A percentile compares a stretch with the other conserved stretches of the same genome.
These are phyloP conservation scores for Cistogaster globosa DNA, from an alignment of 2,888 invertebrate species.

Conservation along the genomic window DNA sequence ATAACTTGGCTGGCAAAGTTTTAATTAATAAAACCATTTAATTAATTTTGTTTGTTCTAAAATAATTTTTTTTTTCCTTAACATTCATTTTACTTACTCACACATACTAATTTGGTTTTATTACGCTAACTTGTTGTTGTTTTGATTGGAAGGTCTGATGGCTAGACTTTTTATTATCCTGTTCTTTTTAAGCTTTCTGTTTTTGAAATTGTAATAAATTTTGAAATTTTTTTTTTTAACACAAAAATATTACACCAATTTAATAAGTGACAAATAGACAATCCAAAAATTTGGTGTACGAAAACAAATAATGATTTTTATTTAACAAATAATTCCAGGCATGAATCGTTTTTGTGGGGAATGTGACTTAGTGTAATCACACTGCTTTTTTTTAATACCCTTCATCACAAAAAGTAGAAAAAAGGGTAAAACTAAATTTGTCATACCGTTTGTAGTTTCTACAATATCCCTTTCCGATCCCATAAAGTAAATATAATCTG, in stretches of 20 bases:
- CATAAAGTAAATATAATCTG: too few relatives aligned
- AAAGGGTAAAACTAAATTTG: too few relatives aligned
- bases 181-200: background rate
- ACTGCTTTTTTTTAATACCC: too few relatives aligned
- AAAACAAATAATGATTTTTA: slow-evolving; percentile 40
- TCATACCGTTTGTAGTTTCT: too few relatives aligned
- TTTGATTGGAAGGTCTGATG: background rate
- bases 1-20: slow-evolving; percentile 60
- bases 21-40: background rate
- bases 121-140: background rate
- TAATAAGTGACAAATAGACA: slow-evolving; percentile 32
- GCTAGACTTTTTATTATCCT: background rate
- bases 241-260: slow-evolving; percentile 6
- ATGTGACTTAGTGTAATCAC: background rate
- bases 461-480: too few relatives aligned
- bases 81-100: slow-evolving; percentile 69
- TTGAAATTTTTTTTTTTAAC: slow-evolving; percentile 23
- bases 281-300: slow-evolving; percentile 49
- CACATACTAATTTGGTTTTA: slow-evolving; percentile 68
- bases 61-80: background rate
- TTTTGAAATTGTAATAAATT: slow-evolving; percentile 26
- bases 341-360: slow-evolving; percentile 25
- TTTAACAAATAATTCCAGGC: slow-evolving; percentile 48
- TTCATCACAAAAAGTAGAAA: too few relatives aligned
- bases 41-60: background rate